Base-by-base conservation (phyloP, 1,140 invertebrate genomes). In the Lepidurus arcticus region DNA sequence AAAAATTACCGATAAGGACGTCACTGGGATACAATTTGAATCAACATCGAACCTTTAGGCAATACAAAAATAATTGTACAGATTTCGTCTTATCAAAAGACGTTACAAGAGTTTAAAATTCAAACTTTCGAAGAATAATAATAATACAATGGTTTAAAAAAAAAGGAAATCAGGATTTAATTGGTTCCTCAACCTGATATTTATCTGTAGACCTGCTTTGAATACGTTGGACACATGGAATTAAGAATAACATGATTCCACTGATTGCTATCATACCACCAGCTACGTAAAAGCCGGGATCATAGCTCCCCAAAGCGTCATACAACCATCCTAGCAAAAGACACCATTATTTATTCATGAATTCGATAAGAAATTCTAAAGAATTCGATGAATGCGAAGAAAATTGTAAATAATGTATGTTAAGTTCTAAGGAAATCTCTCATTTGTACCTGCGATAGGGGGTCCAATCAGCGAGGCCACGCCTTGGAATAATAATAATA, bases 401-500 rank as follows among this genome's bases (percentile, higher is more conserved):
- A 34, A 34, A 34, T 34, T 34, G 1, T 34, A 34, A 34, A 34
- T 1, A 13, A 16, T 16, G 45, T 11, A 13, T 79, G 34, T 0
- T 7, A 7, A 79, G 34, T 8, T 13, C 24, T n/a, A 7, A 80
- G 34, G 34, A 34, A 77, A 76, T 75, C 76, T 75, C 16, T 13
- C 7, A 76, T 76, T 13, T 10, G 80, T 89, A 95, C 94, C 95
- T 84, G 91, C 93, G 80, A 97, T 89, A 24, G 95, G 95, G 78
- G 95, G 91, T 74, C 95, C 95, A 76, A 95, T 88, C 7, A 96
- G 87, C 13, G 94, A 94, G 13, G 95, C 95, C 65, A 97, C 89
- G 26, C 95, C 95, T 88, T 97, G 94, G 86, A 96, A 97, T 10
- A 97, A 88, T 78, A 96, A 86, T 7, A 97, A 86, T 8, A 97